Conservation (phyloP, 2,888 invertebrate species). For the Gnatocerus cornutus region DNA sequence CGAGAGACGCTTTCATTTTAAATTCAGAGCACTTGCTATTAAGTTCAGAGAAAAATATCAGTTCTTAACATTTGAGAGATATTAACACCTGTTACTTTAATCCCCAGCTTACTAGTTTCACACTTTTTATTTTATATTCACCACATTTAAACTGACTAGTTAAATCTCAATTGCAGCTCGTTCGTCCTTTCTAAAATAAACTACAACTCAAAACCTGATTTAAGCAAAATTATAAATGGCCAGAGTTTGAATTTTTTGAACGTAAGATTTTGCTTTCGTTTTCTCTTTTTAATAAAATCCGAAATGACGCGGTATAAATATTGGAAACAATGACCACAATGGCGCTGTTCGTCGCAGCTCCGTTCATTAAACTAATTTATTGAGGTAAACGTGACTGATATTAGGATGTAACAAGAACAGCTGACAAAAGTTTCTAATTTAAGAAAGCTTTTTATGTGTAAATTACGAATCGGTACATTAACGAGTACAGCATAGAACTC, state of each 20-base stretch:
- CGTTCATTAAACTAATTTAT: constrained; percentile 8
- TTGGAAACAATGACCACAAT: constrained; percentile 1
- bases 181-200: too few relatives aligned
- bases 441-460: constrained; percentile 21
- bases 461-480: constrained; percentile 8
- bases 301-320: background rate
- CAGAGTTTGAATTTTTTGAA: too few relatives aligned
- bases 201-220: too few relatives aligned
- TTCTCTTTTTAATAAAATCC: too few relatives aligned
- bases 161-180: too few relatives aligned
- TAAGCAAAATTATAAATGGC: too few relatives aligned
- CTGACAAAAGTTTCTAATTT: constrained; percentile 10
- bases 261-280: too few relatives aligned
- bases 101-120: background rate
- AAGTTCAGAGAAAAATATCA: constrained; percentile 25
- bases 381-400: constrained; percentile 8
- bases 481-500: constrained; percentile 5
- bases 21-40: constrained; percentile 24
- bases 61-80: constrained; percentile 8
- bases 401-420: background rate
- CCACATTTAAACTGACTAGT: too few relatives aligned
- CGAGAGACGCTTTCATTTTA: constrained; percentile 12
- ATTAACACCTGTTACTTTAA: constrained; percentile 24
- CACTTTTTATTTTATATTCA: background rate
- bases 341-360: background rate